Evolutionary conservation across 2,888 invertebrate species (phyloP).

Genomic region (Harmothoe impar): DNA sequence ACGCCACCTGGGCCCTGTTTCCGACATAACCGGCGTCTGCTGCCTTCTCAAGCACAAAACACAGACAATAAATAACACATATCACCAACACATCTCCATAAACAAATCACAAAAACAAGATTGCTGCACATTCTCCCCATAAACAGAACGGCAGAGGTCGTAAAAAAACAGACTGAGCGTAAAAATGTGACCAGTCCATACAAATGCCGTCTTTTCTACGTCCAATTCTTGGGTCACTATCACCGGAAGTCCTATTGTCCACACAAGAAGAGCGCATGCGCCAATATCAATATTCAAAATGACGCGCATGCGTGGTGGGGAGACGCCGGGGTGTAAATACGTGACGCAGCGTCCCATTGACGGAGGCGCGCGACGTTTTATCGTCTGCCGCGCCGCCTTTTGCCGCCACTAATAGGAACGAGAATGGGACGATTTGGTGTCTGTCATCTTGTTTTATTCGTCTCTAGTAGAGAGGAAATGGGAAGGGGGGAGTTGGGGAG

Average conservation of each 20-base stretch:
- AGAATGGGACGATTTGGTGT: conserved; percentile 3
- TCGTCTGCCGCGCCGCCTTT: neutral
- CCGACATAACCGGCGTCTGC: no score
- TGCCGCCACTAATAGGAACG: neutral
- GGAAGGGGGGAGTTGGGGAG: neutral
- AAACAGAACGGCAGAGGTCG: no score
- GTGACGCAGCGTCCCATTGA: neutral
- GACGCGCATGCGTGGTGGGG: neutral
- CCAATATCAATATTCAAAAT: neutral
- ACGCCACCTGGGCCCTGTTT: no score
- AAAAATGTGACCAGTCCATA: neutral
- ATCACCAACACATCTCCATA: no score
- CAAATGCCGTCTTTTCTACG: neutral
- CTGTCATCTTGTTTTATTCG: neutral
- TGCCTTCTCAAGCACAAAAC: no score
- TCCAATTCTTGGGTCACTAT: no score
- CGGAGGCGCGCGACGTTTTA: neutral
- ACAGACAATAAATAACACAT: no score
- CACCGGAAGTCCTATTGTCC: no score
- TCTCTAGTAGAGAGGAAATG: neutral
- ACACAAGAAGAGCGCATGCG: neutral
- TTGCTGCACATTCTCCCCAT: no score
- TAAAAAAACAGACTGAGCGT: no score
- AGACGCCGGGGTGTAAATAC: neutral
- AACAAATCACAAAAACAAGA: no score